Evolutionary conservation across 2,888 invertebrate genomes (phyloP).

Genomic region (Nasonovia ribisnigri): DNA sequence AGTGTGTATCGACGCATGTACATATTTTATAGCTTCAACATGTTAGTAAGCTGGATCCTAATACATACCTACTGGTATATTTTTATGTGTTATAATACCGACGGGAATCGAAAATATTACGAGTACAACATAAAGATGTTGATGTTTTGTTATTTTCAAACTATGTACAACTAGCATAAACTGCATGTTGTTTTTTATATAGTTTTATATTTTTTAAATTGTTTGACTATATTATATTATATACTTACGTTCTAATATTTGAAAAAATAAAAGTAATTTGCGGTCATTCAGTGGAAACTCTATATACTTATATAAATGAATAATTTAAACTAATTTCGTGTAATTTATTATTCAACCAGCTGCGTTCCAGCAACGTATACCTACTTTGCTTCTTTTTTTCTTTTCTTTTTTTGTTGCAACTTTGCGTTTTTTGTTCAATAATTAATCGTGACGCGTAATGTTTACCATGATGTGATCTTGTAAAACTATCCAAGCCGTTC

Average conservation of each 20-base stretch:
- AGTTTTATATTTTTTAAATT: too few relatives aligned
- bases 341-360: conserved; percentile 43
- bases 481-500: not conserved
- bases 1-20: not conserved
- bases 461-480: not conserved
- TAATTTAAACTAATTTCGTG: conserved; percentile 37
- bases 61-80: not conserved
- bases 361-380: not conserved
- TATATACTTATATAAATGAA: conserved; percentile 8
- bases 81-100: not conserved
- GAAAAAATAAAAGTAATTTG: not conserved
- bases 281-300: not conserved
- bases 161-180: not conserved
- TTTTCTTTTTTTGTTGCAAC: not conserved
- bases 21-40: not conserved
- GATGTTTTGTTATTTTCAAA: not conserved
- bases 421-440: conserved; percentile 18
- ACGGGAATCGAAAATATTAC: not conserved
- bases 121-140: not conserved
- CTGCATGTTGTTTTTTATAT: not conserved
- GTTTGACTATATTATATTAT: too few relatives aligned
- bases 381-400: not conserved
- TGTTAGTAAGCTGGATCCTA: not conserved
- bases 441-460: not conserved
- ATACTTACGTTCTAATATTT: not conserved